phyloP scores from a whole-genome alignment of 2,113 vertebrate species.

The Dromaius novaehollandiae region DNA sequence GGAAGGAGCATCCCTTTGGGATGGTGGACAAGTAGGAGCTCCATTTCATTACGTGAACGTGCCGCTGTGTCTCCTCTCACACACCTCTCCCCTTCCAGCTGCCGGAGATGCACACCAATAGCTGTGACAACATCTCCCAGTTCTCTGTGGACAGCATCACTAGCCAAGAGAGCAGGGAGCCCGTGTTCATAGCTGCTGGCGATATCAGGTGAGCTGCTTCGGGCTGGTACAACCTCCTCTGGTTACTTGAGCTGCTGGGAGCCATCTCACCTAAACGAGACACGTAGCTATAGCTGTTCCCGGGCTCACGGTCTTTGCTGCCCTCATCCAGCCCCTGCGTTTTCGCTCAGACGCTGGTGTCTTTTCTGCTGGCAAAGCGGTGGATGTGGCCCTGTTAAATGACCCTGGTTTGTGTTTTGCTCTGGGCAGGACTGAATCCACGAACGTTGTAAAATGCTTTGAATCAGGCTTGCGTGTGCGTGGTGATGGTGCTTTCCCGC shows the following conservation, averaged over 20 bases:
- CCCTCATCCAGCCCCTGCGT: too few species aligned
- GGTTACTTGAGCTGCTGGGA: not conserved
- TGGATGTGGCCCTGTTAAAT: not conserved
- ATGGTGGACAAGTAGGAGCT: rapidly evolving
- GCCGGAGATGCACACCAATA: constrained; percentile 91
- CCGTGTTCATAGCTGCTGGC: constrained; percentile 92
- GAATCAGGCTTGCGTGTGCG: not conserved
- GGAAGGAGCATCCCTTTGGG: not conserved
- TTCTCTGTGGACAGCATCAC: constrained; percentile 98
- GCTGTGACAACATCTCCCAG: constrained; percentile 98
- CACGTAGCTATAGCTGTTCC: not conserved
- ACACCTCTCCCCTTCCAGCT: constrained; percentile 73
- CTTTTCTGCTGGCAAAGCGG: rapidly evolving
- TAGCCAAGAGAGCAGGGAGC: constrained; percentile 95
- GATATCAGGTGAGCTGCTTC: constrained; percentile 86
- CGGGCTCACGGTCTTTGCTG: not conserved
- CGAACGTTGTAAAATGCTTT: not conserved
- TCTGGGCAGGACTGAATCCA: not conserved
- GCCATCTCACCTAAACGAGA: not conserved
- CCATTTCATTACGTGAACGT: rapidly evolving
- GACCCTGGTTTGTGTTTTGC: not conserved
- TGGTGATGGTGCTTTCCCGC: not conserved
- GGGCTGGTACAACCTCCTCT: not conserved
- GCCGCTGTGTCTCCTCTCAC: not conserved
- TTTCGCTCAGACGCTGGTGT: rapidly evolving